Conservation (phyloP, 2,888 invertebrate genomes). For the Cepaea hortensis region DNA sequence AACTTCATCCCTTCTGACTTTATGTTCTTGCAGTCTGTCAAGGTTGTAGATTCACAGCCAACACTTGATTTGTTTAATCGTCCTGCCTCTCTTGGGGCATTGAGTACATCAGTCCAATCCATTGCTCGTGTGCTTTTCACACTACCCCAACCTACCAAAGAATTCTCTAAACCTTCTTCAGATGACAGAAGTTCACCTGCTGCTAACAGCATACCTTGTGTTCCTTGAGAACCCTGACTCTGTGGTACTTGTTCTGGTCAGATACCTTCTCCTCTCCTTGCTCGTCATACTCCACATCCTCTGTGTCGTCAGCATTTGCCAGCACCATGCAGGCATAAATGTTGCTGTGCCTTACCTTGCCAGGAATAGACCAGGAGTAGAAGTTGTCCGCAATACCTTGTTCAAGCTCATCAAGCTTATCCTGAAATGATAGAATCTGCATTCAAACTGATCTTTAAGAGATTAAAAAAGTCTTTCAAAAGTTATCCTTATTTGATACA, state of each 20-base stretch:
- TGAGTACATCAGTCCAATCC: too few relatives aligned
- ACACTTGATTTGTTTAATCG: too few relatives aligned
- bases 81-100: too few relatives aligned
- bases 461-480: too few relatives aligned
- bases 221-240: slow-evolving; percentile 32
- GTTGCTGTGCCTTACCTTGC: slow-evolving; percentile 21
- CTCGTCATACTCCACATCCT: slow-evolving; percentile 25
- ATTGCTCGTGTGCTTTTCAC: too few relatives aligned
- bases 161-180: too few relatives aligned
- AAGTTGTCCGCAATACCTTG: slow-evolving; percentile 29
- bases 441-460: background rate
- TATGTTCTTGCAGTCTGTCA: too few relatives aligned
- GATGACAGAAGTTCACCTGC: too few relatives aligned
- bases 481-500: too few relatives aligned
- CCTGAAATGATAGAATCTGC: slow-evolving; percentile 13
- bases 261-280: background rate
- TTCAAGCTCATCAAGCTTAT: slow-evolving; percentile 43
- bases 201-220: background rate
- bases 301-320: slow-evolving; percentile 26
- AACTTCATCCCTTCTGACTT: too few relatives aligned
- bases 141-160: too few relatives aligned
- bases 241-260: slow-evolving; percentile 31
- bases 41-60: too few relatives aligned
- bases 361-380: slow-evolving; percentile 32
- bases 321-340: slow-evolving; percentile 39